These are phyloP conservation scores for Fissipunctia ypsillon DNA, from an alignment of 2,888 invertebrate genomes.

Conservation along the genomic window DNA sequence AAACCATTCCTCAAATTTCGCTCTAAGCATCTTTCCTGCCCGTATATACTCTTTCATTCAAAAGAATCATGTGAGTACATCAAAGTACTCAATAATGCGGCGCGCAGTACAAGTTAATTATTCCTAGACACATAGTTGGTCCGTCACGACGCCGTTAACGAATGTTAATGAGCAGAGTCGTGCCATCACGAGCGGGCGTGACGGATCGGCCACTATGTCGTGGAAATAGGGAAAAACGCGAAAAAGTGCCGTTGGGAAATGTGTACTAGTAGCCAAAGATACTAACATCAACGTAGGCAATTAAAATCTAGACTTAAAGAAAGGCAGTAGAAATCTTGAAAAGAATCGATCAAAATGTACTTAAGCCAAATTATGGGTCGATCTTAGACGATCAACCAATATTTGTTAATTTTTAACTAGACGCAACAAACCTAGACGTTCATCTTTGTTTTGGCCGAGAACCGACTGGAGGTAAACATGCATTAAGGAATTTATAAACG, in stretches of 20 bases:
- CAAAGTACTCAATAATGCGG: slow-evolving; percentile 28
- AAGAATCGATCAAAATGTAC: background rate
- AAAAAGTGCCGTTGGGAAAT: slow-evolving; percentile 17
- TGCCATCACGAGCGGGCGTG: slow-evolving; percentile 49
- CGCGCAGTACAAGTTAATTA: slow-evolving; percentile 52
- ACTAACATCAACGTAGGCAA: background rate
- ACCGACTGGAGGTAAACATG: slow-evolving; percentile 27
- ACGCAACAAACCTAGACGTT: slow-evolving; percentile 15
- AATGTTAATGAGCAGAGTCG: slow-evolving; percentile 55
- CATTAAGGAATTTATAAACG: slow-evolving; percentile 23
- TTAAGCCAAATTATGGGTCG: background rate
- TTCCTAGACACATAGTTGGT: slow-evolving; percentile 49
- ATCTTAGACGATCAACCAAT: slow-evolving; percentile 7
- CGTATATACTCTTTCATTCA: slow-evolving; percentile 24
- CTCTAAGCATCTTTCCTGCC: no score
- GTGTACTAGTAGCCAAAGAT: background rate
- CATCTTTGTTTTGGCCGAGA: slow-evolving; percentile 28
- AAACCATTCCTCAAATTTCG: no score
- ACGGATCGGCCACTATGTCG: slow-evolving; percentile 16
- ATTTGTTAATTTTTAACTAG: slow-evolving; percentile 1
- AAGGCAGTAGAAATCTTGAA: background rate
- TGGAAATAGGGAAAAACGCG: slow-evolving; percentile 23
- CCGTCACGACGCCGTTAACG: slow-evolving; percentile 55
- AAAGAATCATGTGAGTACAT: slow-evolving; percentile 18
- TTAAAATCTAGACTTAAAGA: background rate